phyloP scores from a whole-genome alignment of 2,113 vertebrate genomes.

The Actinemys pallida region DNA sequence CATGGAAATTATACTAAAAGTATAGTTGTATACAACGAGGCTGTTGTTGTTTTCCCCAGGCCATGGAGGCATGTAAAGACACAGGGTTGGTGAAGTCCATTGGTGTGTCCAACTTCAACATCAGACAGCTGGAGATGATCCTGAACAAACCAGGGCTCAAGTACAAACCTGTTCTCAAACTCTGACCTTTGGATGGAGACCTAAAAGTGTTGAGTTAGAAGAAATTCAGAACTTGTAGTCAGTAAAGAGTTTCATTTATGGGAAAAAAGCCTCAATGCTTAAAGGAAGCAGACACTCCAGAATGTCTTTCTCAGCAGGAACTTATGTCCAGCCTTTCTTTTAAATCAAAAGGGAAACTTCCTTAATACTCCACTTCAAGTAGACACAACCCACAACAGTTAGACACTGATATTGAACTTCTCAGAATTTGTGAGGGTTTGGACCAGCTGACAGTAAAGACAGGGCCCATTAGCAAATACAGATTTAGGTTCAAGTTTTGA shows the following conservation, averaged over 20 bases:
- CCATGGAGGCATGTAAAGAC: conserved; percentile 84
- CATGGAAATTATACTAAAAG: neutral
- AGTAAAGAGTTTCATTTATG: no score
- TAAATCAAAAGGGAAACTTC: neutral
- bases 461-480: neutral
- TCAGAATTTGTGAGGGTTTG: neutral
- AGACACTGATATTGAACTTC: neutral
- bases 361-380: neutral
- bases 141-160: conserved; percentile 86
- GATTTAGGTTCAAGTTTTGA: neutral
- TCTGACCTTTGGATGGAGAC: neutral
- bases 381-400: neutral
- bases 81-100: conserved; percentile 84
- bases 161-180: conserved; percentile 83
- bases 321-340: neutral
- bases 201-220: neutral
- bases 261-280: no score
- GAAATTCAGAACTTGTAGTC: no score
- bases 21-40: neutral
- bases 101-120: conserved; percentile 87
- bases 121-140: conserved; percentile 81
- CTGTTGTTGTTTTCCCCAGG: conserved; percentile 57
- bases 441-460: neutral
- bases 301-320: neutral
- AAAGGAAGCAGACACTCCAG: no score